Conservation (phyloP, 2,797 vertebrate genomes). For the Tamandua tetradactyla region DNA sequence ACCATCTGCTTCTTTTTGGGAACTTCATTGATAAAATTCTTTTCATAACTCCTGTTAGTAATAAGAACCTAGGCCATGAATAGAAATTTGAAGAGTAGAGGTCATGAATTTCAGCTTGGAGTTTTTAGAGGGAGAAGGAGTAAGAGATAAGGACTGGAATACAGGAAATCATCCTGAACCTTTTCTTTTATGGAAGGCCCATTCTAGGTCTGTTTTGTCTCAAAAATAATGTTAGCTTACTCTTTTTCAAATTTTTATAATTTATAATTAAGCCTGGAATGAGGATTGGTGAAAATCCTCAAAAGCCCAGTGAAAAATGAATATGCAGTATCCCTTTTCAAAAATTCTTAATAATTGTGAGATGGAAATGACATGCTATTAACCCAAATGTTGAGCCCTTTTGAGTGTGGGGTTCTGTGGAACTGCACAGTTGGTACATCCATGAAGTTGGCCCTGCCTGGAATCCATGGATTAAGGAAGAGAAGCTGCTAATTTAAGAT, state of each 20-base stretch:
- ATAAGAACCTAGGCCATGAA: background rate
- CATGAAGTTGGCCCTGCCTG: background rate
- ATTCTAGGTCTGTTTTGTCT: background rate
- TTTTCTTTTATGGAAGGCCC: background rate
- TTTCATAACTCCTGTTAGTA: background rate
- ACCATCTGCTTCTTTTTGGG: background rate
- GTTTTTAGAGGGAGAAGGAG: background rate
- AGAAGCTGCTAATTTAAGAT: background rate
- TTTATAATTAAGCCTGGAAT: conserved; percentile 6
- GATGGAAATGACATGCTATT: background rate
- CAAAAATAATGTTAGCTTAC: background rate
- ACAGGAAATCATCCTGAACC: background rate
- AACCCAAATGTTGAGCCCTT: background rate
- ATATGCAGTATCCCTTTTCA: background rate
- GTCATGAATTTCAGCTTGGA: background rate
- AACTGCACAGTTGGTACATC: fast-evolving
- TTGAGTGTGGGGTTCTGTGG: background rate
- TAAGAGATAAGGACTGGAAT: background rate
- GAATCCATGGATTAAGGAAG: background rate
- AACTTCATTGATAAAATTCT: background rate
- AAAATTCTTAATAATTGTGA: conserved; percentile 5
- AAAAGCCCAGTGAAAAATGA: background rate
- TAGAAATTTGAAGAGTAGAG: background rate
- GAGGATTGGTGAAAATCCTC: too few species aligned
- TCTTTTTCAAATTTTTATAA: background rate